These are phyloP conservation scores for Caenorhabditis latens DNA, from an alignment of 1,140 invertebrate genomes.

Conservation along the genomic window DNA sequence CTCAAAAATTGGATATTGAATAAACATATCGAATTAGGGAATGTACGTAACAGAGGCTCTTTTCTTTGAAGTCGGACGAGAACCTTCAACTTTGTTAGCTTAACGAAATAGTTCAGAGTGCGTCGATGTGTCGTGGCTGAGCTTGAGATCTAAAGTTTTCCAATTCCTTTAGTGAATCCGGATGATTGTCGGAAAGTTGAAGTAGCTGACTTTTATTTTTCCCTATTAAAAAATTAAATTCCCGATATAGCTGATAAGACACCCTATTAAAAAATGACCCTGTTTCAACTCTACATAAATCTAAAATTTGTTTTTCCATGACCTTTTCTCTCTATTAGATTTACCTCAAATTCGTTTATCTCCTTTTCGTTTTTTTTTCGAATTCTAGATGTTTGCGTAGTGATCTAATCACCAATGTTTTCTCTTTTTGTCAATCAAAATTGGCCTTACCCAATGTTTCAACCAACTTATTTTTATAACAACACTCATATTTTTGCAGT, in stretches of 20 bases:
- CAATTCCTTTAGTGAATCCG: no score
- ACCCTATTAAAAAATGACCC: no score
- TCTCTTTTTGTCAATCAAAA: not conserved
- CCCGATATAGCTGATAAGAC: no score
- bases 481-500: conserved; percentile 22
- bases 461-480: not conserved
- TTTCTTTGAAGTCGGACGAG: not conserved
- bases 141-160: no score
- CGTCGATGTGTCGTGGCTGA: not conserved
- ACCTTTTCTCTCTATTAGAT: no score
- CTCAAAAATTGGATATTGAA: not conserved
- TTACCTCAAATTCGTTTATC: no score
- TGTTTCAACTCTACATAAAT: no score
- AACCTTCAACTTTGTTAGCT: not conserved
- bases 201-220: no score
- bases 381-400: not conserved
- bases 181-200: no score
- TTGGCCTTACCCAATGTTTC: not conserved
- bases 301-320: no score
- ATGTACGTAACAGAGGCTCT: not conserved
- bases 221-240: no score
- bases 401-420: not conserved
- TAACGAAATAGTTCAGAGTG: not conserved
- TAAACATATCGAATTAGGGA: not conserved
- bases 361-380: not conserved